Evolutionary conservation across 1,140 invertebrate species (phyloP).

Genomic region (Nasonia longicornis): DNA sequence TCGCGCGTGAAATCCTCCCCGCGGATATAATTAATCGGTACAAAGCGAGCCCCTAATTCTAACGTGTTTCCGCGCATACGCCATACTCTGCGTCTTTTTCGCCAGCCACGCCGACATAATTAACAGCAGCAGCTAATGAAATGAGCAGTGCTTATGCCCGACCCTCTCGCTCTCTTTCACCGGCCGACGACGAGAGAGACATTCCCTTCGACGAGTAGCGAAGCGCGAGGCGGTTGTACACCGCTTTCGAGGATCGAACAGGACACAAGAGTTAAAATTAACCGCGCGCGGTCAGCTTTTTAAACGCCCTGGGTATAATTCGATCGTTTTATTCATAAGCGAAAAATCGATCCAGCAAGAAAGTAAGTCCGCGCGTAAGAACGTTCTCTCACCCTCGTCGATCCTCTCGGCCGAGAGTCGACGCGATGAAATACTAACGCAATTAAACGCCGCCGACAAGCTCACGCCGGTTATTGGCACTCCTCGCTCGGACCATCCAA

Average conservation of each 20-base stretch:
- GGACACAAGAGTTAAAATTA: background rate
- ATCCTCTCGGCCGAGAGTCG: background rate
- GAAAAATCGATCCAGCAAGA: background rate
- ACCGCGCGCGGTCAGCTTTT: background rate
- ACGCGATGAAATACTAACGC: conserved; percentile 64
- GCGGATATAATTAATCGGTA: conserved; percentile 15
- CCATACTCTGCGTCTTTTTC: conserved; percentile 8
- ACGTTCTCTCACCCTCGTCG: too few species aligned
- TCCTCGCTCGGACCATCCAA: conserved; percentile 59
- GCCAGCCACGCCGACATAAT: conserved; percentile 14
- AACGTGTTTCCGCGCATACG: too few species aligned
- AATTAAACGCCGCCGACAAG: conserved; percentile 64
- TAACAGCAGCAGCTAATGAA: conserved; percentile 38
- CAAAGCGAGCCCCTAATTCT: background rate
- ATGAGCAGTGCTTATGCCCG: background rate
- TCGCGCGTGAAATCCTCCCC: background rate
- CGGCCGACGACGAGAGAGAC: background rate
- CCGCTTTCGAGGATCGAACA: too few species aligned
- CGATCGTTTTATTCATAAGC: background rate
- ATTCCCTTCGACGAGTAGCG: conserved; percentile 24
- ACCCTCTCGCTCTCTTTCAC: background rate
- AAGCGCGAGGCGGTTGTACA: conserved; percentile 17
- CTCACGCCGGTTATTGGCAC: conserved; percentile 63
- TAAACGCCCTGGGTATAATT: background rate
- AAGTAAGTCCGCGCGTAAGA: background rate